phyloP scores from a whole-genome alignment of 2,888 invertebrate species.

The Lordiphosa andalusiaca region DNA sequence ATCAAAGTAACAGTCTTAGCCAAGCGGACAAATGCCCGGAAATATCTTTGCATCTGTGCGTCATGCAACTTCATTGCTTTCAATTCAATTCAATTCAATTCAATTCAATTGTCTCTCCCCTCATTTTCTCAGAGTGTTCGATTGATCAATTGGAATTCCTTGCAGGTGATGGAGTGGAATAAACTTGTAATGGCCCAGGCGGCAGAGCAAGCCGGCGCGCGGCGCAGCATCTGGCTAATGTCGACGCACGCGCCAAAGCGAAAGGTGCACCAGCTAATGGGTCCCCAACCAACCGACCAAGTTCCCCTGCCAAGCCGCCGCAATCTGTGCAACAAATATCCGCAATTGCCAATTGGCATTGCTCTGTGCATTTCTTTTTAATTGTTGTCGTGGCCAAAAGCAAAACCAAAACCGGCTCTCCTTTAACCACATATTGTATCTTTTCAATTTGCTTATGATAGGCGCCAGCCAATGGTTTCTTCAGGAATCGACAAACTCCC shows the following conservation, averaged over 20 bases:
- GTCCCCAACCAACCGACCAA: not conserved
- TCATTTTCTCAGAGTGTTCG: slow-evolving; percentile 25
- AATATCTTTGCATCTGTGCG: too few relatives aligned
- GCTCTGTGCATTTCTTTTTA: slow-evolving; percentile 59
- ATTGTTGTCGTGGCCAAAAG: slow-evolving; percentile 50
- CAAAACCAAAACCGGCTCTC: slow-evolving; percentile 39
- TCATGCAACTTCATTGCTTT: too few relatives aligned
- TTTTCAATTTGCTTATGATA: slow-evolving; percentile 49
- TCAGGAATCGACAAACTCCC: slow-evolving; percentile 42
- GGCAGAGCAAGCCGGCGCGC: not conserved
- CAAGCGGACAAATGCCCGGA: too few relatives aligned
- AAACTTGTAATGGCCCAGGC: slow-evolving; percentile 47
- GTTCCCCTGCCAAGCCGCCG: not conserved
- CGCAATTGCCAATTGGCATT: slow-evolving; percentile 63
- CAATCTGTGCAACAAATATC: slow-evolving; percentile 35
- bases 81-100: too few relatives aligned
- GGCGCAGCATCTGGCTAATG: slow-evolving; percentile 24
- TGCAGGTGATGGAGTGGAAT: slow-evolving; percentile 50
- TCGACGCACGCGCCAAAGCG: slow-evolving; percentile 64
- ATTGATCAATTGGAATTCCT: slow-evolving; percentile 61
- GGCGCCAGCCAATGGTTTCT: slow-evolving; percentile 23
- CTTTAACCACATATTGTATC: not conserved
- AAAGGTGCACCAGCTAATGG: slow-evolving; percentile 51
- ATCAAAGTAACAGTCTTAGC: too few relatives aligned
- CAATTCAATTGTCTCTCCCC: not conserved